These are phyloP conservation scores for Bibio marci DNA, from an alignment of 2,888 invertebrate genomes.

Conservation along the genomic window DNA sequence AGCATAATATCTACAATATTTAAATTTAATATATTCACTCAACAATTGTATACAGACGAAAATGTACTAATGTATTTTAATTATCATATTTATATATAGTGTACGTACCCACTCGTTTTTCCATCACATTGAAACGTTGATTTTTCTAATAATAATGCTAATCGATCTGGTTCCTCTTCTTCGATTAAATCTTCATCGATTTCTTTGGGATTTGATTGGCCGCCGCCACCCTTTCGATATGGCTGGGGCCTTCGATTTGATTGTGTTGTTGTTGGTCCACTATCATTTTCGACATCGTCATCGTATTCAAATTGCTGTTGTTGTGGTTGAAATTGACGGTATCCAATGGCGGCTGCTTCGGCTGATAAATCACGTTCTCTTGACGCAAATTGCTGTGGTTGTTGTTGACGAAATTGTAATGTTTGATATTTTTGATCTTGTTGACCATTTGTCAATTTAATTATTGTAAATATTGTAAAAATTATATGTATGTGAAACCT, in stretches of 20 bases:
- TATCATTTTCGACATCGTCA: conserved; percentile 3
- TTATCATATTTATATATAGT: too few species aligned
- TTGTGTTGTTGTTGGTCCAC: conserved; percentile 12
- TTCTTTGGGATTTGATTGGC: conserved; percentile 23
- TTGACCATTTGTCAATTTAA: too few species aligned
- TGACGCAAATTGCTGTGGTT: too few species aligned
- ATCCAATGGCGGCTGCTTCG: too few species aligned
- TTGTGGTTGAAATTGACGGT: not conserved
- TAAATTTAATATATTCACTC: too few species aligned
- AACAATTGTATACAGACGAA: too few species aligned
- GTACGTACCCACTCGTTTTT: conserved; percentile 53
- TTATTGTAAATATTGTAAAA: too few species aligned
- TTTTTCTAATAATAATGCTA: conserved; percentile 58
- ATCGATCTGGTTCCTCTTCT: conserved; percentile 71
- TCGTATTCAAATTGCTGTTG: conserved; percentile 2
- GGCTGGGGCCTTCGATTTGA: conserved; percentile 23
- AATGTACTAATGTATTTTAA: too few species aligned
- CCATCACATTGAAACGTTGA: conserved; percentile 68
- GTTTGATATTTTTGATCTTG: too few species aligned
- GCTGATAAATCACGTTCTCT: too few species aligned
- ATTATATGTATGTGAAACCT: too few species aligned
- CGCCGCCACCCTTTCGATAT: not conserved
- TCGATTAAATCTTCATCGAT: conserved; percentile 52
- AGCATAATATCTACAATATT: conserved; percentile 50
- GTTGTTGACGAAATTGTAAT: too few species aligned